Evolutionary conservation across 1,140 invertebrate species (phyloP).

Genomic region (Sycobia sp.): DNA sequence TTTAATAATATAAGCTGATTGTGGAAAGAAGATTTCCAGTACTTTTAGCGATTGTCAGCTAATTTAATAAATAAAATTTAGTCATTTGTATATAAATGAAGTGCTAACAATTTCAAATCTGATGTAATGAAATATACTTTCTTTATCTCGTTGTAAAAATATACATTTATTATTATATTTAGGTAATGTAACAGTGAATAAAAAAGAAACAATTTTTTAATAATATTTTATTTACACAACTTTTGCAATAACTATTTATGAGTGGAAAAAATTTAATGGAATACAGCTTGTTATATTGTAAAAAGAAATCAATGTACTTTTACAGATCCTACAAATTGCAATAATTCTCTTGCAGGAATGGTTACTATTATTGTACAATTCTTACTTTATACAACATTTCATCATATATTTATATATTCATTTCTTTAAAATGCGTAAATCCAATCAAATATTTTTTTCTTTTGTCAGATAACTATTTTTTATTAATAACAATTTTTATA

Average conservation of each 20-base stretch:
- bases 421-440: constrained; percentile 19
- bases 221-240: constrained; percentile 40
- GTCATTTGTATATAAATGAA: constrained; percentile 33
- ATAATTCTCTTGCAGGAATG: constrained; percentile 4
- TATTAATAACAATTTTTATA: no score
- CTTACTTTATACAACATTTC: constrained; percentile 11
- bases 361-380: constrained; percentile 20
- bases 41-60: neutral
- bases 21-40: constrained; percentile 19
- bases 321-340: constrained; percentile 3
- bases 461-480: no score
- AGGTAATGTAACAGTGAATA: constrained; percentile 27
- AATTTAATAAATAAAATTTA: constrained; percentile 18
- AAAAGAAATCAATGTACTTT: constrained; percentile 13
- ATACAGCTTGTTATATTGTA: constrained; percentile 23
- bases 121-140: constrained; percentile 7
- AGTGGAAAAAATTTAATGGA: constrained; percentile 17
- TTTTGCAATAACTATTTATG: constrained; percentile 21
- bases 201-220: constrained; percentile 34
- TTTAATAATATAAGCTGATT: neutral
- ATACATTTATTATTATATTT: constrained; percentile 30
- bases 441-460: neutral
- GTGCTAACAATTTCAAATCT: neutral
- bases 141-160: constrained; percentile 31
- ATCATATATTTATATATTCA: constrained; percentile 9